Evolutionary conservation across 2,113 vertebrate genomes (phyloP), one percentile per base, ranked within the genome.

Genomic region (Paramisgurnus dabryanus): DNA sequence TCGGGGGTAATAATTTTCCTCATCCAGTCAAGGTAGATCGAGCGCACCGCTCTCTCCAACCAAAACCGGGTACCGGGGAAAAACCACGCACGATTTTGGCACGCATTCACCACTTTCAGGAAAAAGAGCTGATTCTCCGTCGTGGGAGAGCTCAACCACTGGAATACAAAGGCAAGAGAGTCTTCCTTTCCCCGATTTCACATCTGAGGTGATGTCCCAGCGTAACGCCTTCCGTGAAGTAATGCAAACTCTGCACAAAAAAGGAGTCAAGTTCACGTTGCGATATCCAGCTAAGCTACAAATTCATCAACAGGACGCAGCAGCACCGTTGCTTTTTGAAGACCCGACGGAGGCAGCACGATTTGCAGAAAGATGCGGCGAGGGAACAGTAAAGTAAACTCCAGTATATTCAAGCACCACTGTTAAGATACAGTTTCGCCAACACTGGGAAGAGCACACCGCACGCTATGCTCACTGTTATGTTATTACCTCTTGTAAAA

Each of bases 11-110:
- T 13, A 13, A 41, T 43, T 67, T 67, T 15, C 78, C 41, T 43
- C 68, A 53, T 18, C 79, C 49, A 4, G 79, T 80, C 8, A 74
- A 80, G 34, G 70, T 67, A 3, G 69, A 73, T 43, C 13, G 22
- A 39, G 74, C 45, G 1, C 45, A 74, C 22, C 78, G 43, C 45
- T 65, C 43, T 73, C 76, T 73, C 43, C 76, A 79, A 41, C 68
- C 50, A 3, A 45, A 43, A 10, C 65, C 40, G 0, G 65, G 13
- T 0, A 7, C 7, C 0, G 40, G 39, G 2, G 65, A n/a, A 13
- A 57, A 57, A 10, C 55, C 55, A 10, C 55, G 55, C 55, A 57
- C 55, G 4, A 57, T 57, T 10, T 10, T 57, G 55, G 55, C 55
- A n/a, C 55, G 55, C 12, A 57, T 57, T n/a, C 55, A 57, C 11